Conservation (phyloP, 2,113 vertebrate genomes). For the Pseudorectes ferrugineus region DNA sequence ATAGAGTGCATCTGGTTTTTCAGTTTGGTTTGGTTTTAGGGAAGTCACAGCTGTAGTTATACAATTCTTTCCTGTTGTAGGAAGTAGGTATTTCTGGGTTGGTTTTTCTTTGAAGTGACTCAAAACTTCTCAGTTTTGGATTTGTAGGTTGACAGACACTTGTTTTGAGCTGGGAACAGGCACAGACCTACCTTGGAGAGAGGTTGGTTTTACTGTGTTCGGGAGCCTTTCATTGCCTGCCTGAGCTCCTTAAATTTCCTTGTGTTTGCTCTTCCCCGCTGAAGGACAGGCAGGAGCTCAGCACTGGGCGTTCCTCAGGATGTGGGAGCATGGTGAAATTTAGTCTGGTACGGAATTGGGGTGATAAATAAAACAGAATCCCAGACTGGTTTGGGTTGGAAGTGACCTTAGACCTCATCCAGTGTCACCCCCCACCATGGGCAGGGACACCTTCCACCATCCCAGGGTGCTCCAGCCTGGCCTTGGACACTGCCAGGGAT, state of each 20-base stretch:
- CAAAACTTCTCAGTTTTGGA: background rate
- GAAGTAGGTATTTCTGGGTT: background rate
- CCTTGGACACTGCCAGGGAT: background rate
- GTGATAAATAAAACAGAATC: background rate
- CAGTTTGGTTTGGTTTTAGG: background rate
- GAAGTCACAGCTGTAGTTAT: background rate
- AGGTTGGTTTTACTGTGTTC: background rate
- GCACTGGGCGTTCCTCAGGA: background rate
- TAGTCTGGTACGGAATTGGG: background rate
- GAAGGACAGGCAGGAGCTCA: background rate
- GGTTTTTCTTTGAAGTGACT: background rate
- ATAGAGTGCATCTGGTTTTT: background rate
- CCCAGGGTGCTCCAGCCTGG: background rate
- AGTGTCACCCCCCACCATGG: background rate
- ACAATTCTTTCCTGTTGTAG: background rate
- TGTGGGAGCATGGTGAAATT: rapidly evolving
- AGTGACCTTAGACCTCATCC: background rate
- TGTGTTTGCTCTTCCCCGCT: too few species aligned
- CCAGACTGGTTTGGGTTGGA: background rate
- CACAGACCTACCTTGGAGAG: background rate
- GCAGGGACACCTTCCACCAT: background rate
- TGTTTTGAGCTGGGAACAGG: background rate
- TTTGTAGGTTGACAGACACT: background rate
- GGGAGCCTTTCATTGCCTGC: background rate
- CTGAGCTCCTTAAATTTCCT: background rate